phyloP scores from a whole-genome alignment of 2,113 vertebrate species.

The Gnathonemus longibarbis region DNA sequence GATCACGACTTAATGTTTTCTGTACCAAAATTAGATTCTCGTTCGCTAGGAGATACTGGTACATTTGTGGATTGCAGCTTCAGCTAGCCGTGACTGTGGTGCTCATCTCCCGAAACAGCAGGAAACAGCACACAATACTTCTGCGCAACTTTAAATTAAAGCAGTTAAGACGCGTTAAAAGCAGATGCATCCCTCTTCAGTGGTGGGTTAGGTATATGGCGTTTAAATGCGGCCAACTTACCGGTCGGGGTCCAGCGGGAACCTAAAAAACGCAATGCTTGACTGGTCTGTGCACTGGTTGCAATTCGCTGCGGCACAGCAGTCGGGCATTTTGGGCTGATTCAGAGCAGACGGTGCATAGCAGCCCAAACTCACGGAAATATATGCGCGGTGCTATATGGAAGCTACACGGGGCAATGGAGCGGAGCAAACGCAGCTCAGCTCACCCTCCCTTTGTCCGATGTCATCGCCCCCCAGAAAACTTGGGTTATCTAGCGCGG shows the following conservation, averaged over 20 bases:
- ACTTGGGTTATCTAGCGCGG: constrained; percentile 25
- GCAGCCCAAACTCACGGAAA: neutral
- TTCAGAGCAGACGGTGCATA: constrained; percentile 42
- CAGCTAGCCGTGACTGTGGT: neutral
- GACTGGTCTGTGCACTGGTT: constrained; percentile 64
- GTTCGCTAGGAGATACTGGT: neutral
- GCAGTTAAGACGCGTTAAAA: neutral
- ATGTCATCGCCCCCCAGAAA: constrained; percentile 12
- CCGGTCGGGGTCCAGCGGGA: constrained; percentile 65
- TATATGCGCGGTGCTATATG: neutral
- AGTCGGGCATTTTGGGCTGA: constrained; percentile 73
- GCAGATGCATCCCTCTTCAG: neutral
- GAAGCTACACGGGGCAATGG: neutral
- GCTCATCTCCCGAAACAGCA: neutral
- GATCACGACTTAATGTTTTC: neutral
- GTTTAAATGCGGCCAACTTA: constrained; percentile 43
- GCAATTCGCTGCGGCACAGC: constrained; percentile 85
- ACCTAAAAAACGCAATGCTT: constrained; percentile 67
- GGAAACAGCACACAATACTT: neutral
- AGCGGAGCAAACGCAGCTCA: neutral
- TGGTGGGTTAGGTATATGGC: neutral
- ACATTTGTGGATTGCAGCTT: neutral
- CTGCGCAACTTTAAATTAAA: neutral
- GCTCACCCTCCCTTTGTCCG: neutral
- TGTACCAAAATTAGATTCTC: neutral